Evolutionary conservation across 2,888 invertebrate species (phyloP).

Genomic region (Anarsia innoxiella): DNA sequence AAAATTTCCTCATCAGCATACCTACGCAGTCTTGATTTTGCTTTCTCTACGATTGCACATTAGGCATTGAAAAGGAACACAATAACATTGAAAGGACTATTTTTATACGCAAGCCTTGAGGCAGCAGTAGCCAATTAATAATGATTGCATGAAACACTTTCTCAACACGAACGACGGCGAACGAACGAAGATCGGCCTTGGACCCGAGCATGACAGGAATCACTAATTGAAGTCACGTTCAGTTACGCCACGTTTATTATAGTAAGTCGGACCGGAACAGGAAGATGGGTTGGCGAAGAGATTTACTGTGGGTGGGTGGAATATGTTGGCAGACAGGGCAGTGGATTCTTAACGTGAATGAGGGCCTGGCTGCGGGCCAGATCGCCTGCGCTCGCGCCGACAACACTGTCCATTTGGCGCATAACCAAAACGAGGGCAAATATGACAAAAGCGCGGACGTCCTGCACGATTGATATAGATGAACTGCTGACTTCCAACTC

Average conservation of each 20-base stretch:
- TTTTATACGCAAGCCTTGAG: conserved; percentile 26
- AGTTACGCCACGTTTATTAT: conserved; percentile 25
- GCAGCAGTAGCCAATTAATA: conserved; percentile 16
- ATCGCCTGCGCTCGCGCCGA: conserved; percentile 15
- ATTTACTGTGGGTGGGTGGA: conserved; percentile 34
- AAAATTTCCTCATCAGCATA: too few relatives aligned
- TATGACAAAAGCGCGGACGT: conserved; percentile 36
- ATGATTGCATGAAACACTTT: conserved; percentile 33
- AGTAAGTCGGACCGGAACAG: conserved; percentile 47
- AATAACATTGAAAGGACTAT: too few relatives aligned
- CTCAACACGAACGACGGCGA: conserved; percentile 24
- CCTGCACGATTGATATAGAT: conserved; percentile 16
- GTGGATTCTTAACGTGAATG: conserved; percentile 41
- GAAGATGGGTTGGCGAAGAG: conserved; percentile 37
- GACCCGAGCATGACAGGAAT: conserved; percentile 27
- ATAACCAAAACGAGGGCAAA: conserved; percentile 41
- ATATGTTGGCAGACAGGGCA: conserved; percentile 30
- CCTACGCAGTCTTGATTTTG: too few relatives aligned
- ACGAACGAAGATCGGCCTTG: conserved; percentile 25
- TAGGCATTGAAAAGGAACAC: too few relatives aligned
- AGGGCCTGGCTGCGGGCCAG: conserved; percentile 36
- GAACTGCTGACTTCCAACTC: too few relatives aligned
- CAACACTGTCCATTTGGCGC: conserved; percentile 34
- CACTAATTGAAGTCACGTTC: conserved; percentile 27
- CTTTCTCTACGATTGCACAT: too few relatives aligned